Percentiles rank a stretch among this genome's conserved stretches.
phyloP scores from a whole-genome alignment of 2,888 invertebrate genomes.

The Choristoneura rosaceana region DNA sequence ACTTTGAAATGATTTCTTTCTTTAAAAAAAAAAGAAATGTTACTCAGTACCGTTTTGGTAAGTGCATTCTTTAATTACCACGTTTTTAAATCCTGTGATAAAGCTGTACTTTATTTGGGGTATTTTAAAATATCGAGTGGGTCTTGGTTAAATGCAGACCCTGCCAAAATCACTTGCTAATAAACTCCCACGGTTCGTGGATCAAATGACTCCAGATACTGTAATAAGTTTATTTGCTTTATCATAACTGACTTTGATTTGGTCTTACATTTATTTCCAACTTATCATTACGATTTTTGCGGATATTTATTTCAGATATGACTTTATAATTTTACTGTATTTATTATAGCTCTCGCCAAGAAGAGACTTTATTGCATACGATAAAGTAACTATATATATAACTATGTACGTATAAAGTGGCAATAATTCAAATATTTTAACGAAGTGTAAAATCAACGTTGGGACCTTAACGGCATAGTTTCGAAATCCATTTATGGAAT shows the following conservation, averaged over 20 bases:
- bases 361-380: background rate
- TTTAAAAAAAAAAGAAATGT: background rate
- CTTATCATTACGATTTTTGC: background rate
- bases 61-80: background rate
- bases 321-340: background rate
- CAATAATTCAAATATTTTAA: background rate
- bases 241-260: background rate
- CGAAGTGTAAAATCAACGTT: background rate
- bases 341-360: too few species aligned
- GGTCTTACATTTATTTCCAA: background rate
- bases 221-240: slow-evolving; percentile 10
- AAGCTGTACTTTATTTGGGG: background rate
- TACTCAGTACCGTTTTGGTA: background rate
- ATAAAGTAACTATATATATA: background rate
- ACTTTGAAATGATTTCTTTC: too few species aligned
- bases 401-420: too few species aligned
- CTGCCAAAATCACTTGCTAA: slow-evolving; percentile 29
- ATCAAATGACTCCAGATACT: slow-evolving; percentile 20
- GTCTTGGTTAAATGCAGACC: slow-evolving; percentile 23
- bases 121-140: slow-evolving; percentile 15
- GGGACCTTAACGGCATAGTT: background rate
- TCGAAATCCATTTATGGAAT: slow-evolving; percentile 11
- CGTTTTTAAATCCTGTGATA: slow-evolving; percentile 1
- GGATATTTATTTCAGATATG: background rate
- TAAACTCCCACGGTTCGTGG: slow-evolving; percentile 17